Base-by-base conservation (phyloP, 2,113 vertebrate species). In the Engystomops pustulosus region DNA sequence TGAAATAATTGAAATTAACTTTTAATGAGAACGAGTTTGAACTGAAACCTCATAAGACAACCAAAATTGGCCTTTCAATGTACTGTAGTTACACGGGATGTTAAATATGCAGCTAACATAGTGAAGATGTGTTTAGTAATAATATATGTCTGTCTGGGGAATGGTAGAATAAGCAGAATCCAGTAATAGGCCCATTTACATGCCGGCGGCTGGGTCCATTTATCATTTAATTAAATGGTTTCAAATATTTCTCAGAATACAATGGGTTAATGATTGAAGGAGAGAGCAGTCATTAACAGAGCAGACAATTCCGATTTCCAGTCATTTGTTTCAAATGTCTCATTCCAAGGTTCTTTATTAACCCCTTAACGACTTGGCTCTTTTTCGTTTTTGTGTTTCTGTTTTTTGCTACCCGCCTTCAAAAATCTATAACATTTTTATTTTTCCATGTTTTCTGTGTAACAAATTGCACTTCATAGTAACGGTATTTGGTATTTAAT, bases 1-100 rank as follows among this genome's bases (percentile, higher is more conserved):
- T 78, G 72, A 78, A 84, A 84, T 84, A 77, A 84, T 69, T 69
- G 6, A 27, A 78, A 84, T 84, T 51, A 84, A 84, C 41, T 69
- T 84, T 84, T 84, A 84, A 84, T 84, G 82, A 69, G 74, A 69
- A 76, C 55, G n/a, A 69, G 72, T 84, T 78, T 69, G 32, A 77
- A 84, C 45, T 78, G 8, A 68, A 51, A 67, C 53, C 81, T 84
- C 81, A 51, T 36, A 77, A 67, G 58, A 76, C 58, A 55, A 17
- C 60, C 60, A 4, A 53, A 47, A 55, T 38, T 78, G 60, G 38
- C 55, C 30, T 55, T 78, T 78, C 34, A 41, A 53, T 78, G 45
- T 44, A 15, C 7, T 17, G 75, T 77, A 51, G 55, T 65, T 69
- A 20, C 74, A 69, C n/a, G 55, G 7, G n/a, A 77, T 78, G 82